These are phyloP conservation scores for Alentia gelatinosa DNA, from an alignment of 2,888 invertebrate species.

Conservation along the genomic window DNA sequence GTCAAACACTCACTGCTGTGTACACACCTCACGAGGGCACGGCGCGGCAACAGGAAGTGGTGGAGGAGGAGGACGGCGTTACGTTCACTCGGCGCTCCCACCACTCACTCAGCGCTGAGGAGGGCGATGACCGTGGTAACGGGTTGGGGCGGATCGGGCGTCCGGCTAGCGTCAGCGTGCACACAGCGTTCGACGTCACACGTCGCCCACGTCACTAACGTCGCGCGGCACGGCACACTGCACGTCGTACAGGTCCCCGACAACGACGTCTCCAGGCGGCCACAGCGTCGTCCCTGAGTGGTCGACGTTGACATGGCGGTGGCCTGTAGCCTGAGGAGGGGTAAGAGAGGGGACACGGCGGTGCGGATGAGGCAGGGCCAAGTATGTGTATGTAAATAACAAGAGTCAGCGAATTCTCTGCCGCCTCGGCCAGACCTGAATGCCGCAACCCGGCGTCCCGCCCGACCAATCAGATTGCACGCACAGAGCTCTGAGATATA, in stretches of 20 bases:
- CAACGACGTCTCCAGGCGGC: not conserved
- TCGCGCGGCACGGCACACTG: not conserved
- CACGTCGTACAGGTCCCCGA: too few relatives aligned
- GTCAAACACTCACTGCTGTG: not conserved
- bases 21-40: not conserved
- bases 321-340: not conserved
- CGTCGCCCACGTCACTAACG: not conserved
- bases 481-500: not conserved
- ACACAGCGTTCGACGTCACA: not conserved
- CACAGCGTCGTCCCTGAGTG: not conserved
- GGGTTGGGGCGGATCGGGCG: not conserved
- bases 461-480: not conserved
- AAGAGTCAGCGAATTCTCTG: not conserved
- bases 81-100: not conserved
- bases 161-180: not conserved
- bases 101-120: not conserved
- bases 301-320: not conserved
- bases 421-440: not conserved
- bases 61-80: too few relatives aligned
- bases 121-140: not conserved
- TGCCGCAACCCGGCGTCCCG: not conserved
- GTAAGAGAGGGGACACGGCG: not conserved
- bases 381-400: not conserved
- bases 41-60: too few relatives aligned
- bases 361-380: not conserved